Evolutionary conservation across 1,140 invertebrate genomes (phyloP), one percentile per base, ranked within the genome.

Genomic region (Hestina assimilis): DNA sequence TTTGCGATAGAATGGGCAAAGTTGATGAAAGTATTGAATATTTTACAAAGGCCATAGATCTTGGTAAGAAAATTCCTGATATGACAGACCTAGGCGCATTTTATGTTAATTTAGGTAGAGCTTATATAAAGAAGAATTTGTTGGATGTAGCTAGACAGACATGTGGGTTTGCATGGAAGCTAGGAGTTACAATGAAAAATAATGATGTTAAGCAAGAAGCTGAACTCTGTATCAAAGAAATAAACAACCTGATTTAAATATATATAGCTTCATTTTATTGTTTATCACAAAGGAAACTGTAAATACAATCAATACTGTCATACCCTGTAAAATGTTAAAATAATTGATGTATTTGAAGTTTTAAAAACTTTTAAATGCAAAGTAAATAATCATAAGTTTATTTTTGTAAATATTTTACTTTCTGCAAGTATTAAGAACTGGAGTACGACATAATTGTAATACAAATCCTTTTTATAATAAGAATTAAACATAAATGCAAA

Each of bases 81-180:
- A 92, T 93, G 70, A 72, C 88, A 33, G 92, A 95, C 47, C 87
- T 96, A 55, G 92, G 94, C 5, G 88, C 92, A 1, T 91, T 97
- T 59, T 92, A 95, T 85, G 92, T 95, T 12, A 98, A 98, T 89
- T 83, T 97, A 54, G 97, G 96, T 9, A 92, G 94, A 57, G 90
- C 95, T 45, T 95, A 94, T 70, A 72, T 97, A 7, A 92, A 94
- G 69, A 93, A 93, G 77, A 91, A 92, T 17, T 75, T 96, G 41
- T 76, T 93, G 26, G 79, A 91, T 8, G 91, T 94, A 75, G 96
- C 96, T 1, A 91, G 93, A 75, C 91, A 92, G 60, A 86, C 83
- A 40, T 97, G 96, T 76, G 90, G 91, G 17, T 87, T 92, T 72
- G 96, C 92, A 0, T 92, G 91, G 88, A 92, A 89, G 78, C 77